A percentile compares a stretch with the other conserved stretches of the same genome.
phyloP scores from a whole-genome alignment of 2,113 vertebrate species.

The Argyrosomus japonicus region DNA sequence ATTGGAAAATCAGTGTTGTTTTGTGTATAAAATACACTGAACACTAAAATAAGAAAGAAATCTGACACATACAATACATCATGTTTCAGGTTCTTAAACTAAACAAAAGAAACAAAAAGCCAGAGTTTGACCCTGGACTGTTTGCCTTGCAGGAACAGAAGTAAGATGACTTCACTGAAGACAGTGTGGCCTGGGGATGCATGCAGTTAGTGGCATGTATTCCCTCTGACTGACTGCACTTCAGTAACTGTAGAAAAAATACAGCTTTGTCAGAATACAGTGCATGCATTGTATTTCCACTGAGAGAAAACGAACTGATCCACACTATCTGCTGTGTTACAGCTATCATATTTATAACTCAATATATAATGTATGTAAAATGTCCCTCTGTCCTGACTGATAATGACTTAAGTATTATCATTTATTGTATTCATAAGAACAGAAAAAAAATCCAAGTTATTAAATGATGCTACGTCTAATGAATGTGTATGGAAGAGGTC shows the following conservation, averaged over 20 bases:
- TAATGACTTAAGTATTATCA: not conserved
- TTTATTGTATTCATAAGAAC: not conserved
- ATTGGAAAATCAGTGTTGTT: not conserved
- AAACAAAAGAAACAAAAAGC: not conserved
- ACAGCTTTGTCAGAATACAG: not conserved
- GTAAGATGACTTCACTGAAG: not conserved
- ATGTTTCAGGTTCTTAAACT: not conserved
- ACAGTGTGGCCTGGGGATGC: not conserved
- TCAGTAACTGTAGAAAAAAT: not conserved
- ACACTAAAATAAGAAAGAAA: constrained; percentile 2
- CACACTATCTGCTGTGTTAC: not conserved
- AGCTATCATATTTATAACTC: not conserved
- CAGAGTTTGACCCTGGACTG: not conserved
- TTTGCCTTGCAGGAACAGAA: constrained; percentile 10
- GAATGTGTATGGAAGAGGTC: not conserved
- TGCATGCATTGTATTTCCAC: not conserved
- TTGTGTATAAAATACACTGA: not conserved
- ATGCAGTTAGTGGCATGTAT: not conserved
- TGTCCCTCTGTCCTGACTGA: not conserved
- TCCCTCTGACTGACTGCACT: not conserved
- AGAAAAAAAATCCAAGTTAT: not conserved
- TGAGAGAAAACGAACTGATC: not conserved
- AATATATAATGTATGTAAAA: not conserved
- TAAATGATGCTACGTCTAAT: constrained; percentile 26
- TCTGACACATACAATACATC: not conserved